phyloP scores from a whole-genome alignment of 1,140 invertebrate genomes.

The Platyscapa corneri region DNA sequence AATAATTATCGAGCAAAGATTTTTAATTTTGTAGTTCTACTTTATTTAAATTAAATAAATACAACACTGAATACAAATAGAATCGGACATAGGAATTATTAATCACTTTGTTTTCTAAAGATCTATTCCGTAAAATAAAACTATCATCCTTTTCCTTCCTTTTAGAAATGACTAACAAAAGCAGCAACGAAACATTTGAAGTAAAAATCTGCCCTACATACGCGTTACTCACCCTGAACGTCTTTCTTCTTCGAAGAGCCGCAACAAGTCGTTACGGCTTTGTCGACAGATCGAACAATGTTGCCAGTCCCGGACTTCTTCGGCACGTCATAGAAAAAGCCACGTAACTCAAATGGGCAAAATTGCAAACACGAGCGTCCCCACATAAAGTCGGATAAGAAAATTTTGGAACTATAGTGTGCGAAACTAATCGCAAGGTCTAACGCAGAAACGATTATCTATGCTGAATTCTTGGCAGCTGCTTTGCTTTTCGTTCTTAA shows the following conservation, averaged over 20 bases:
- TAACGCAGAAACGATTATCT: neutral
- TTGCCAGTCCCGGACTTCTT: neutral
- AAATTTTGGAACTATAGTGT: constrained; percentile 4
- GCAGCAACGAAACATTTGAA: neutral
- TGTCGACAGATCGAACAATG: constrained; percentile 23
- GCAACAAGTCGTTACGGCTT: constrained; percentile 38
- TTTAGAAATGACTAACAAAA: neutral
- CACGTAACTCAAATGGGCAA: constrained; percentile 19
- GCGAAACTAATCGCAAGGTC: neutral
- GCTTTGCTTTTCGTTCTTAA: neutral
- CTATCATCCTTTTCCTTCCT: neutral
- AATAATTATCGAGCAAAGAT: no score
- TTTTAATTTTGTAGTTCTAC: no score
- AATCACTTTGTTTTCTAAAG: neutral
- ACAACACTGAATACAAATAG: no score
- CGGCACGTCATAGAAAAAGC: neutral
- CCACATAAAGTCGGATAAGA: constrained; percentile 16
- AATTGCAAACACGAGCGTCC: neutral
- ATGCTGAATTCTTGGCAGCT: constrained; percentile 10
- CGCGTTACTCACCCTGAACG: neutral
- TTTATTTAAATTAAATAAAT: no score
- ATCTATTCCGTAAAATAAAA: neutral
- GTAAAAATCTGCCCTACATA: constrained; percentile 1
- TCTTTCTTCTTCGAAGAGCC: neutral
- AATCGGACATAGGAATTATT: no score